phyloP scores from a whole-genome alignment of 2,888 invertebrate genomes.

The Mimachlamys varia region DNA sequence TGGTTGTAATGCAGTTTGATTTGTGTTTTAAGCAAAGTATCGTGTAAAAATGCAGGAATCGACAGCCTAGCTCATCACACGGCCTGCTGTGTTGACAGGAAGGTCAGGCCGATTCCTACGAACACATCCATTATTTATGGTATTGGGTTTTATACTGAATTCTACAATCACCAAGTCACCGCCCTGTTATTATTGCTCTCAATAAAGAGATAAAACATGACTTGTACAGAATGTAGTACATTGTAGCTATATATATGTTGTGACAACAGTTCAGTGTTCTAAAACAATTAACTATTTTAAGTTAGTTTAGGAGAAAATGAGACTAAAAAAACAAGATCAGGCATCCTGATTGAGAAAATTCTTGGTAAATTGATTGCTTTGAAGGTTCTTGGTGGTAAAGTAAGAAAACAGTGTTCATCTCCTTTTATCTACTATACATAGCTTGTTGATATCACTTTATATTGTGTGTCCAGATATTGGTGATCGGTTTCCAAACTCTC shows the following conservation, averaged over 20 bases:
- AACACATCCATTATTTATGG: constrained; percentile 19
- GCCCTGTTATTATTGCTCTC: not conserved
- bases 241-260: not conserved
- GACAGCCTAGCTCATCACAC: not conserved
- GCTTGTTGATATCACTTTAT: no score
- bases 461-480: no score
- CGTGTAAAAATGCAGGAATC: constrained; percentile 5
- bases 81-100: not conserved
- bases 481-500: no score
- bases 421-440: no score
- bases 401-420: no score
- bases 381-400: no score
- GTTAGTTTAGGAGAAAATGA: no score
- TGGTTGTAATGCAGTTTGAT: constrained; percentile 36
- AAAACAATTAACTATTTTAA: no score
- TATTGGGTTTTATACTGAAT: not conserved
- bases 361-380: no score
- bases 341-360: no score
- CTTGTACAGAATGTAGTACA: not conserved
- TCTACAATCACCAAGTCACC: not conserved
- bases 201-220: not conserved
- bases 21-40: constrained; percentile 19
- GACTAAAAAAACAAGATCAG: no score
- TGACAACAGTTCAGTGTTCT: no score
- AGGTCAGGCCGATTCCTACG: not conserved